phyloP scores from a whole-genome alignment of 2,888 invertebrate species.

The Baronia brevicornis region DNA sequence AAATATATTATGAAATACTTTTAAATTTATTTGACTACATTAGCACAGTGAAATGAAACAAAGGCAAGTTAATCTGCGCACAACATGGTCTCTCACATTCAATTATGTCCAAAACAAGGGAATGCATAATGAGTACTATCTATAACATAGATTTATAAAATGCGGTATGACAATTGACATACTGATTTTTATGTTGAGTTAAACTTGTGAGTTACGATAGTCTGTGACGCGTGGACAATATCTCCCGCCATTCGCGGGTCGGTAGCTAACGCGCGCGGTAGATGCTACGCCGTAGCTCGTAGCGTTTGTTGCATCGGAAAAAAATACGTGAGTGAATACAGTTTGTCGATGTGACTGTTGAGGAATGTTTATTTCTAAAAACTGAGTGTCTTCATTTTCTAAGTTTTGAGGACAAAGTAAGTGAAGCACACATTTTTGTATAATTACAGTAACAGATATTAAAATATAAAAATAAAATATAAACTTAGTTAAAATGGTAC shows the following conservation, averaged over 20 bases:
- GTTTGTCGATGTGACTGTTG: conserved; percentile 9
- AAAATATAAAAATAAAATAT: too few species aligned
- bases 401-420: conserved; percentile 4
- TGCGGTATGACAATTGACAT: conserved; percentile 1
- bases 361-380: conserved; percentile 8
- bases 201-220: background rate
- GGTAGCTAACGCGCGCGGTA: conserved; percentile 44
- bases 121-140: conserved; percentile 4
- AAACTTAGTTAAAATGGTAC: too few species aligned
- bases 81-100: conserved; percentile 7
- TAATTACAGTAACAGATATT: too few species aligned
- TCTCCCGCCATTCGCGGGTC: conserved; percentile 46
- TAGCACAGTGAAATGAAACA: background rate
- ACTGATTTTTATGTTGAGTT: background rate
- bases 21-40: too few species aligned
- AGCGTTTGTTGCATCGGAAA: conserved; percentile 32
- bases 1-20: too few species aligned
- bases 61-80: conserved; percentile 5
- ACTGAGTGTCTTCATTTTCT: background rate
- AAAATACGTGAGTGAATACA: conserved; percentile 33
- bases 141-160: conserved; percentile 1
- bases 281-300: conserved; percentile 40
- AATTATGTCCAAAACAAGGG: conserved; percentile 4
- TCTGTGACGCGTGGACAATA: conserved; percentile 15
- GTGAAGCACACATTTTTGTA: background rate